Percentiles rank a stretch among this genome's conserved stretches.
Conservation (phyloP, 1,140 invertebrate genomes). For the Calosoma granatense region DNA sequence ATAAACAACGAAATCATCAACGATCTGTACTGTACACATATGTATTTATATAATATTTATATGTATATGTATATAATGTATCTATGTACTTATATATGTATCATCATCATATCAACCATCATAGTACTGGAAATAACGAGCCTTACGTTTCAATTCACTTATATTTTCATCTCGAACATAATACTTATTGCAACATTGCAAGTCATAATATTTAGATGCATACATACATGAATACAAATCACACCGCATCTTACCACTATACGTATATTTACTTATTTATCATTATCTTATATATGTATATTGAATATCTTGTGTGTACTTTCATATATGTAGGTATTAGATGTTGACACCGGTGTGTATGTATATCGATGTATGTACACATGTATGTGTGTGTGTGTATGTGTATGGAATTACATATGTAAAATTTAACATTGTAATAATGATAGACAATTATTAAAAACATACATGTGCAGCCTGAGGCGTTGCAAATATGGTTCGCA, state of each 20-base stretch:
- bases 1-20: slow-evolving; percentile 3
- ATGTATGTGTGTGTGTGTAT: too few species aligned
- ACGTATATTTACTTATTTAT: too few species aligned
- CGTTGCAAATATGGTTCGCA: neutral
- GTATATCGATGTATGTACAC: too few species aligned
- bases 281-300: too few species aligned
- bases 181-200: slow-evolving; percentile 9
- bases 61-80: neutral
- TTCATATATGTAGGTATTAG: too few species aligned
- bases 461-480: slow-evolving; percentile 4
- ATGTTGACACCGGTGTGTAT: too few species aligned
- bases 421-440: neutral
- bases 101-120: neutral
- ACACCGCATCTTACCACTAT: too few species aligned
- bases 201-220: neutral
- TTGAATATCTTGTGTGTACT: too few species aligned
- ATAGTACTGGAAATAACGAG: neutral
- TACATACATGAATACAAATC: neutral
- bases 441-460: slow-evolving; percentile 3
- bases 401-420: slow-evolving; percentile 2
- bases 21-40: slow-evolving; percentile 3
- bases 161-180: neutral
- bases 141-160: slow-evolving; percentile 3
- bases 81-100: too few species aligned
- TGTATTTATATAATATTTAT: neutral